Base-by-base conservation (phyloP, 2,113 vertebrate species). In the Platysteira castanea region DNA sequence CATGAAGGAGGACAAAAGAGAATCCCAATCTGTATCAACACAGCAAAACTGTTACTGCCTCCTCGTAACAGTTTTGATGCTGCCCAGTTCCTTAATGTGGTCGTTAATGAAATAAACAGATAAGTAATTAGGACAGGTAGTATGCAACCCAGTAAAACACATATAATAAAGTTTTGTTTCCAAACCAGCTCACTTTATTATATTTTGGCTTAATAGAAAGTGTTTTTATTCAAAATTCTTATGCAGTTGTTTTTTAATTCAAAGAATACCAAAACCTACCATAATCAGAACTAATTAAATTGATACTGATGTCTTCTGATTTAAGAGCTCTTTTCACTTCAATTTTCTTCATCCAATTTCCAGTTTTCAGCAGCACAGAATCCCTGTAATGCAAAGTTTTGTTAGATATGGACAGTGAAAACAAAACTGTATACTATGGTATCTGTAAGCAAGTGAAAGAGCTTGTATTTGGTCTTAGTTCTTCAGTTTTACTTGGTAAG, bases 211-310 rank as follows among this genome's bases (percentile, higher is more conserved):
- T 28, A 44, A 44, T 11, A 88, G 46, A 91, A 95, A 88, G 35
- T 69, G 33, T 30, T 83, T 84, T 50, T 90, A 64, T 86, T 84
- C 44, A 50, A 92, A 69, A 86, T 75, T 76, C 33, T 75, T 63
- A 69, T n/a, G 44, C 10, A 42, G 19, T 28, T 95, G 42, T 11
- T 93, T 83, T 94, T 47, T 67, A 87, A 46, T 95, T 53, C 61
- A 92, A 74, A 92, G 54, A 78, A 77, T 33, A 95, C 67, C 57
- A 65, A 54, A 94, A 97, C 98, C 94, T 96, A 99, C 99, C 99
- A 79, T 99, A 99, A 96, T 99, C 99, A 96, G 99, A 99, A 97
- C 99, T 99, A 94, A 99, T 99, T 93, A 99, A 97, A 97, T 99
- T 98, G 97, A 99, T 96, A 95, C 97, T 98, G 95, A 99, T 97